Base-by-base conservation (phyloP, 2,113 vertebrate genomes). In the Heterotis niloticus region DNA sequence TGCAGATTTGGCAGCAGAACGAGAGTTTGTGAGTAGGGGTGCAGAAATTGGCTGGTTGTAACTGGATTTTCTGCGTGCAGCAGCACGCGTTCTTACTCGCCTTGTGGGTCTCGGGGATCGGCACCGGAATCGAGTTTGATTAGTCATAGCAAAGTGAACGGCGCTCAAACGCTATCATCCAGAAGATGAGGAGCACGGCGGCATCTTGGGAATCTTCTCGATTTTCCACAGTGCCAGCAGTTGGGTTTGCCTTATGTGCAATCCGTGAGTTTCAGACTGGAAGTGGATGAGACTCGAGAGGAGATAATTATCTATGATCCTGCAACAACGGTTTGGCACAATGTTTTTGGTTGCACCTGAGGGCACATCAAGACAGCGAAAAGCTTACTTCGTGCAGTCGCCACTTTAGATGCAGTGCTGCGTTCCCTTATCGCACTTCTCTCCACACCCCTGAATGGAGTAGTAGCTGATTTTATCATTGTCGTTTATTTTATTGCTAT, bases 1-100 rank as follows among this genome's bases (percentile, higher is more conserved):
- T 65, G 75, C 81, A 85, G 80, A 84, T 76, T 78, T 72, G 69
- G 75, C 64, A 64, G 62, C 72, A 80, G 78, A 85, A 77, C 81
- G 80, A 75, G 81, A 34, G 59, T 75, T 69, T 78, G 76, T 54
- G 12, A 16, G 24, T 12, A 70, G 70, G 34, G n/a, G 51, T 57
- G 65, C 24, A 34, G 20, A 74, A 81, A 75, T 83, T 78, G 77
- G 68, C 10, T 11, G 62, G 80, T 24, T 74, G 18, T 76, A 78
- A 86, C 84, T 82, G 82, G 79, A 86, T 88, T 69, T 85, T 86
- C 78, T 85, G 84, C 86, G 87, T 83, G 83, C 83, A 72, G 76
- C 34, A 59, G 72, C 60, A 24, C 59, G 54, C 56, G 59, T 51
- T 44, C 65, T 44, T 9, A 57, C 16, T 60, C 51, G 5, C 23